Base-by-base conservation (phyloP, 2,797 vertebrate genomes). In the Clarias fuscus region DNA sequence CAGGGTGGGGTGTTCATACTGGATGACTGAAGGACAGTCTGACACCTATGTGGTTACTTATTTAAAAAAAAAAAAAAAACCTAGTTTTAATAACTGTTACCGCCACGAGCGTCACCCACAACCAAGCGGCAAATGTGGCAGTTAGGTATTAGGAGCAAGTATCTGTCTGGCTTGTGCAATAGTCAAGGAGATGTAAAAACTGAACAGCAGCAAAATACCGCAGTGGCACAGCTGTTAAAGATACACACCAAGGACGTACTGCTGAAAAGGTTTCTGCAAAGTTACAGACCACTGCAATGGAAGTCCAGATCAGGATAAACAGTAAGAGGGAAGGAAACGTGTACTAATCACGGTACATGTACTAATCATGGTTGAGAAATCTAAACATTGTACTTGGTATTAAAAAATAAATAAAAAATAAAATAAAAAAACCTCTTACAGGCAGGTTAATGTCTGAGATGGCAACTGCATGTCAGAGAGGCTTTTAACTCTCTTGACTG, bases 171-270 rank as follows among this genome's bases (percentile, higher is more conserved):
- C 53, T 87, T 81, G 79, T 8, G 56, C 14, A 87, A 89, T 20
- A 68, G 87, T 88, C 79, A 85, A 87, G 87, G 89, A 91, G 84
- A 91, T 87, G 79, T 70, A 3, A 70, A 48, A 30, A 48, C 11
- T 64, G 53, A 88, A 61, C 20, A 78, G 78, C 65, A 84, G 56
- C 1, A 58, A 83, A 86, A 90, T 89, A 88, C 91, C 82, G 73
- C 87, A 83, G 73, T 89, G 88, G 91, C 88, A 91, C 84, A 78
- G 72, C 59, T 13, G 70, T 73, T 48, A 48, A 33, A 62, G 73
- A 84, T 56, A 43, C 73, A 65, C 73, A 78, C 64, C 73, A 85
- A 82, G 71, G 75, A 53, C 22, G 15, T n/a, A 59, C 43, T 65
- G 79, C 76, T 85, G 82, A 81, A 86, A 88, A 88, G 64, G 58